Base-by-base conservation (phyloP, 2,888 invertebrate species). In the Psococerastis gibbosa region DNA sequence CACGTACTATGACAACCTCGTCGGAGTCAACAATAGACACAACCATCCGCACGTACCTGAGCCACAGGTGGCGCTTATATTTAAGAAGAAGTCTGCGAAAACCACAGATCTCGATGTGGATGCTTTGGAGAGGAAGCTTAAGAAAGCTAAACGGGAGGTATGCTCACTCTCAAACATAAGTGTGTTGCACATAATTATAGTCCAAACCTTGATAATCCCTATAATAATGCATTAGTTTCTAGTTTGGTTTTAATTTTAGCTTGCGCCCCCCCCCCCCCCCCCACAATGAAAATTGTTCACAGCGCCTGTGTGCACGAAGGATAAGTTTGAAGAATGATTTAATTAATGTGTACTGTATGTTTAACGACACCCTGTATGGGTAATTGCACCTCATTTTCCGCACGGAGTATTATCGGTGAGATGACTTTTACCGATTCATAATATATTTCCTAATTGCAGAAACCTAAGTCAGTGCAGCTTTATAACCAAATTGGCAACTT, bases 401-500 rank as follows among this genome's bases (percentile, higher is more conserved):
- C 27, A 27, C 27, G n/a, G n/a, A 27, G 27, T 27, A 11, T 27
- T 27, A 27, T 6, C 27, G 11, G 8, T 11, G 6, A 16, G 17
- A 31, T 9, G 4, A 27, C 27, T 27, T 27, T 27, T 11, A 27
- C 27, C 27, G 43, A 8, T 32, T 27, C 8, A 11, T n/a, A 4
- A 6, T 3, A 35, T 42, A 3, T n/a, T 42, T 6, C 23, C 16
- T 35, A 11, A 31, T 42, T 16, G 42, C 49, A 74, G 67, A 85
- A 84, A 62, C 82, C 83, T 46, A 79, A 79, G 55, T 81, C 82
- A 43, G 78, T 83, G 18, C 80, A 83, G 56, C 67, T 87, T 42
- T 87, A 84, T 60, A 88, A 87, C 60, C 84, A 88, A 61, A 85
- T 89, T 55, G 88, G 88, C 2, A 88, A 89, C 62, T 88, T 83